phyloP scores from a whole-genome alignment of 2,113 vertebrate genomes.

The Enhydra lutris region DNA sequence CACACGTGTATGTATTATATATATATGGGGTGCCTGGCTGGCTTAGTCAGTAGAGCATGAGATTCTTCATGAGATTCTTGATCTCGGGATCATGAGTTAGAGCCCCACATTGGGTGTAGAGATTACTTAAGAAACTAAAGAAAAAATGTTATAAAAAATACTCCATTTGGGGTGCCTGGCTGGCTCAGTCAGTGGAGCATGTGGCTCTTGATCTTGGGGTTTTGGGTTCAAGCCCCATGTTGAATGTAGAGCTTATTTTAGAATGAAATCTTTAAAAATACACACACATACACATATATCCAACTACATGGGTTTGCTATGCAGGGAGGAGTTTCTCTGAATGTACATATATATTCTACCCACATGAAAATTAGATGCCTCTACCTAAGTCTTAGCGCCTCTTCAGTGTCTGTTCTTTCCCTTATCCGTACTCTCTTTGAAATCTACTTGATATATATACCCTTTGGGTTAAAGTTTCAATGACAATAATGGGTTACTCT shows the following conservation, averaged over 20 bases:
- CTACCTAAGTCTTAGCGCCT: not conserved
- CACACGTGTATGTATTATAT: not conserved
- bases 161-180: not conserved
- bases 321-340: not conserved
- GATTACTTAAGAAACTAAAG: not conserved
- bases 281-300: not conserved
- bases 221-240: not conserved
- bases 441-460: not conserved
- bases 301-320: not conserved
- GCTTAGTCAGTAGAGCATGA: not conserved
- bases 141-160: not conserved
- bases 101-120: not conserved
- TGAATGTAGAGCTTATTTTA: not conserved
- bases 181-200: not conserved
- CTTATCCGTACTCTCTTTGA: not conserved
- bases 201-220: not conserved
- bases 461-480: slow-evolving; percentile 11
- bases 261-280: not conserved
- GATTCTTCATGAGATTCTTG: not conserved
- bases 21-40: not conserved
- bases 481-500: not conserved
- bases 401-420: not conserved
- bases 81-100: not conserved
- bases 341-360: not conserved
- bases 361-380: not conserved